A percentile compares a stretch with the other conserved stretches of the same genome.
phyloP scores from a whole-genome alignment of 2,797 vertebrate genomes.

The Sylvia borin region DNA sequence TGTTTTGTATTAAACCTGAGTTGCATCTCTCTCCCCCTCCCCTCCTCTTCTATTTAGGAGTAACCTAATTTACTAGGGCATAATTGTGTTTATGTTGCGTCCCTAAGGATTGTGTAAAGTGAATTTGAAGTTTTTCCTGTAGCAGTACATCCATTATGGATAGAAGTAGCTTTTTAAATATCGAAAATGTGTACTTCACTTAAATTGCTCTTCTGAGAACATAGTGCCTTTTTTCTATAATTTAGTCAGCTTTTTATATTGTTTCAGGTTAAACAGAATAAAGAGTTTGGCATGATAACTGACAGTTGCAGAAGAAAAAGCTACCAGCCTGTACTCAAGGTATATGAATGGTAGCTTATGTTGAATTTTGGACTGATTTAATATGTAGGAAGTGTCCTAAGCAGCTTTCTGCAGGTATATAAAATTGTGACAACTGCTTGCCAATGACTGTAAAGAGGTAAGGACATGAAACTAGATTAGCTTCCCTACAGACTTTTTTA shows the following conservation, averaged over 20 bases:
- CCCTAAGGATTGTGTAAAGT: conserved; percentile 11
- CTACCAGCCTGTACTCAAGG: background rate
- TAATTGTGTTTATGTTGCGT: background rate
- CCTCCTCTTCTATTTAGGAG: background rate
- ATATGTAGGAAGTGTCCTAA: background rate
- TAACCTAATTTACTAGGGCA: background rate
- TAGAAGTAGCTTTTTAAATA: conserved; percentile 3
- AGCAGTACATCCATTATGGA: background rate
- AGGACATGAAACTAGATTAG: background rate
- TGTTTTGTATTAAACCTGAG: background rate
- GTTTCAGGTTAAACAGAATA: background rate
- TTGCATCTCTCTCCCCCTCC: background rate
- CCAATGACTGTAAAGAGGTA: background rate
- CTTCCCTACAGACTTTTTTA: background rate
- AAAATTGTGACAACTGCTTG: background rate
- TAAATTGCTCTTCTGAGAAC: background rate
- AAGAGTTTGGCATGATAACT: background rate
- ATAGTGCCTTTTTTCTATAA: background rate
- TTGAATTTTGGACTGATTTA: background rate
- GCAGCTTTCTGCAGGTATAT: background rate
- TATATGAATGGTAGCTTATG: background rate
- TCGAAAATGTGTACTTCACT: background rate
- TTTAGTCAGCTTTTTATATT: background rate
- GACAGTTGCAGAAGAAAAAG: background rate
- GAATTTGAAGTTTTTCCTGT: background rate